Evolutionary conservation across 2,888 invertebrate genomes (phyloP).

Genomic region (Apomyelois bistriatella): DNA sequence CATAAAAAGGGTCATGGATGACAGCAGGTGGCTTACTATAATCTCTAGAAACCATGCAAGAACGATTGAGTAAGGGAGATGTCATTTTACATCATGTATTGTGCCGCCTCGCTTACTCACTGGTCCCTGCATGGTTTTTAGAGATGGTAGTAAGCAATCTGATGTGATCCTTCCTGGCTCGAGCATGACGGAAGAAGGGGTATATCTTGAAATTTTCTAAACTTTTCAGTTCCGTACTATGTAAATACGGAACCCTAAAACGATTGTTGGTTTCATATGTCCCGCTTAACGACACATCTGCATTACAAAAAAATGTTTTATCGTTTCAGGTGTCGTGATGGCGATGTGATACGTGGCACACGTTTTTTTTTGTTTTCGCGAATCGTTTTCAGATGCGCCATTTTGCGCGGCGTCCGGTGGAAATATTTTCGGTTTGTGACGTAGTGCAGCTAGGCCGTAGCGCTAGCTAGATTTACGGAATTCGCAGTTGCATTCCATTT

Average conservation of each 20-base stretch:
- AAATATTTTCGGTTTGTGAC: slow-evolving; percentile 8
- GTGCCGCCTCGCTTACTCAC: too few relatives aligned
- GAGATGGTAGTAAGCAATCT: too few relatives aligned
- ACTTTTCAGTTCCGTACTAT: slow-evolving; percentile 6
- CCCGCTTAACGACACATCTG: slow-evolving; percentile 29
- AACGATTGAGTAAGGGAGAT: too few relatives aligned
- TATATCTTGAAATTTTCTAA: too few relatives aligned
- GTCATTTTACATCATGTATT: too few relatives aligned
- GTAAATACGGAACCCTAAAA: slow-evolving; percentile 13
- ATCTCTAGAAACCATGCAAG: too few relatives aligned
- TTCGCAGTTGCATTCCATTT: background rate
- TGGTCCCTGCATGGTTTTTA: too few relatives aligned
- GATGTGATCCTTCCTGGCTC: too few relatives aligned
- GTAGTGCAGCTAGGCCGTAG: background rate
- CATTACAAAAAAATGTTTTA: slow-evolving; percentile 27
- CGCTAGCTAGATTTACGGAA: background rate
- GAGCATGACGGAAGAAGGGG: too few relatives aligned
- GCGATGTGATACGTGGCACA: slow-evolving; percentile 11
- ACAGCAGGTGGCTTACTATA: too few relatives aligned
- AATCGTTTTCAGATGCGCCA: slow-evolving; percentile 4
- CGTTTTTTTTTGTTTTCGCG: slow-evolving; percentile 3
- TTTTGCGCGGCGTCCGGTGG: background rate
- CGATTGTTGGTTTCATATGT: slow-evolving; percentile 28
- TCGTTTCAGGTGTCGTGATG: slow-evolving; percentile 28
- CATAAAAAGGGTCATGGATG: too few relatives aligned